Evolutionary conservation across 2,888 invertebrate genomes (phyloP).

Genomic region (Eurytoma californica): DNA sequence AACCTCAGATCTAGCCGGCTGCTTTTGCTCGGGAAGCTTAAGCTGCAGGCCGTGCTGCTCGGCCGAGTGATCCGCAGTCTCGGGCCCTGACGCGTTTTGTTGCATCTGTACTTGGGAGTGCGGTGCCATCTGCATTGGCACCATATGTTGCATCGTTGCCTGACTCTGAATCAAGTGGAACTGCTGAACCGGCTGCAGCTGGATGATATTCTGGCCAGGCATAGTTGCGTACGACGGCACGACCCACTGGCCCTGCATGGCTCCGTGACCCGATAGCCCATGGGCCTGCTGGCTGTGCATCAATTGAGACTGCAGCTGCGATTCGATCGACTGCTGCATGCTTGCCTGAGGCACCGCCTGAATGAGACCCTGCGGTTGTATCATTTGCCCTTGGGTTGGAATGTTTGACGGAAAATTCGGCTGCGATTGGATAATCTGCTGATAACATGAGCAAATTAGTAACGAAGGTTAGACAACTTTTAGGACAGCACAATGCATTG

Average conservation of each 20-base stretch:
- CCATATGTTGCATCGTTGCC: conserved; percentile 54
- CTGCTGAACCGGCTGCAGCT: conserved; percentile 58
- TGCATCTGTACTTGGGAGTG: conserved; percentile 60
- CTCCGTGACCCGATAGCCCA: conserved; percentile 32
- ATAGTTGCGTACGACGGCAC: conserved; percentile 53
- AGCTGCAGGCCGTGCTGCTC: conserved; percentile 65
- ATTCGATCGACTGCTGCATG: conserved; percentile 48
- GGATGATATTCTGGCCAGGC: conserved; percentile 55
- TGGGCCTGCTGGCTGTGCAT: conserved; percentile 49
- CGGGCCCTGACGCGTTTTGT: conserved; percentile 54
- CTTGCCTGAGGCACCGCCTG: conserved; percentile 47
- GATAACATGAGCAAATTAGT: no score
- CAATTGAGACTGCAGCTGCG: conserved; percentile 53
- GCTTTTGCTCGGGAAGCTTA: conserved; percentile 66
- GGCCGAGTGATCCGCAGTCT: conserved; percentile 56
- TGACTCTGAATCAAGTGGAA: conserved; percentile 56
- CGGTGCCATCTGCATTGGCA: conserved; percentile 53
- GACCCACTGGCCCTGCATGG: conserved; percentile 55
- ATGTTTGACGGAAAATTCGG: conserved; percentile 52
- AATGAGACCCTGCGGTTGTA: conserved; percentile 47
- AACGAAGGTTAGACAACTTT: no score
- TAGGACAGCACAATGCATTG: no score
- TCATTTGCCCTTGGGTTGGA: conserved; percentile 52
- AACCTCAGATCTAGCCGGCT: conserved; percentile 62
- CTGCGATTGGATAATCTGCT: conserved; percentile 49